phyloP scores from a whole-genome alignment of 2,113 vertebrate species.

The Chloropsis cyanopogon region DNA sequence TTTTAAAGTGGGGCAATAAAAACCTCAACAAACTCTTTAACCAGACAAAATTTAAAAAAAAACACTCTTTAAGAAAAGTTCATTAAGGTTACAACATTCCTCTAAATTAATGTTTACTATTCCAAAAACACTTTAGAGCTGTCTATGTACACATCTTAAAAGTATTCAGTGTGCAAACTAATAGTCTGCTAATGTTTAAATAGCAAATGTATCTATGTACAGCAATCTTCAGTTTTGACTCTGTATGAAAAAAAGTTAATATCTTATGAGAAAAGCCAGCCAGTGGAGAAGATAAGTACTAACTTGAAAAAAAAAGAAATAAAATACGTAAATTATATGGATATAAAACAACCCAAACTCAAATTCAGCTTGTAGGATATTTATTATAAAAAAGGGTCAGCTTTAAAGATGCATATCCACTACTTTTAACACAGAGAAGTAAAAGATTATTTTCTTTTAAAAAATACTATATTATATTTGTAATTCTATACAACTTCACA shows the following conservation, averaged over 20 bases:
- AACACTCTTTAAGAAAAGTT: not conserved
- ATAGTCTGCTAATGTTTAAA: not conserved
- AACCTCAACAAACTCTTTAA: not conserved
- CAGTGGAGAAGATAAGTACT: not conserved
- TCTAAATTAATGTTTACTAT: not conserved
- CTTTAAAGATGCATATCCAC: constrained; percentile 12
- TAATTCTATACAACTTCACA: constrained; percentile 72
- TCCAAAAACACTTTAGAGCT: not conserved
- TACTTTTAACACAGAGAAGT: constrained; percentile 14
- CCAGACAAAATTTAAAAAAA: not conserved
- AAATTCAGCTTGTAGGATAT: not conserved
- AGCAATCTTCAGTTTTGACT: not conserved
- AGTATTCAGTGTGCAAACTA: not conserved
- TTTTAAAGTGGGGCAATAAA: not conserved
- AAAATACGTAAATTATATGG: not conserved
- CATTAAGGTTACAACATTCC: not conserved
- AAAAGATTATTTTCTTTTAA: constrained; percentile 39
- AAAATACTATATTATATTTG: constrained; percentile 53
- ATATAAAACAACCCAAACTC: not conserved
- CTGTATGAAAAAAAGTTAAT: not conserved
- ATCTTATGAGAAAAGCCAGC: not conserved
- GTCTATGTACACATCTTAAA: not conserved
- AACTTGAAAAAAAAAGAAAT: not conserved
- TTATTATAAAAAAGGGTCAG: not conserved
- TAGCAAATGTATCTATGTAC: not conserved